Conservation (phyloP, 23 tunicate species). For the Phallusia fumigata region DNA sequence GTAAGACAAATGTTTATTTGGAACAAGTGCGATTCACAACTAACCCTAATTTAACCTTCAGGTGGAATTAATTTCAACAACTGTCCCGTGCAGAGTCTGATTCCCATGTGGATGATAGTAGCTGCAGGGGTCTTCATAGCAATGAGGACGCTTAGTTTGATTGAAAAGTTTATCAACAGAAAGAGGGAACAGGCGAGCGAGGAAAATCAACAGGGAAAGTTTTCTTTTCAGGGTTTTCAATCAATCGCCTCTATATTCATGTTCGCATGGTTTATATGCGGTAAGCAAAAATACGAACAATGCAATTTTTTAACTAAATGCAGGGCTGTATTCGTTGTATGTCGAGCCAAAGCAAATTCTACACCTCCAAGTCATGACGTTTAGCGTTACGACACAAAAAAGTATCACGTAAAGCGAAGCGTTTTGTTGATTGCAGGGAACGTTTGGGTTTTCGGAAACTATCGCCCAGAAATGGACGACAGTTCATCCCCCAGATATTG, state of each 20-base stretch:
- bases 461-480: not conserved
- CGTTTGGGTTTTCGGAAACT: not conserved
- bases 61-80: not conserved
- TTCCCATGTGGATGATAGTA: slow-evolving; percentile 12
- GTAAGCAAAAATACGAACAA: not conserved
- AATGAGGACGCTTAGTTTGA: not conserved
- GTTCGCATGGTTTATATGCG: slow-evolving; percentile 1
- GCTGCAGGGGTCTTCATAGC: not conserved
- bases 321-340: no score
- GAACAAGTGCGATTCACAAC: not conserved
- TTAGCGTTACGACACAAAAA: no score
- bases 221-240: not conserved
- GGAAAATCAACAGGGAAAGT: not conserved
- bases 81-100: slow-evolving; percentile 8
- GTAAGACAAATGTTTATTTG: not conserved
- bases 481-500: not conserved
- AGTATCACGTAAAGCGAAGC: no score
- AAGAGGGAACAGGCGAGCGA: not conserved
- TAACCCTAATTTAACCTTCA: not conserved
- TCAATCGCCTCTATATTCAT: not conserved
- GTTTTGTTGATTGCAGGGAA: not conserved
- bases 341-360: no score
- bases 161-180: not conserved
- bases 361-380: no score
- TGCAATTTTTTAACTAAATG: no score